Conservation (phyloP, 2,797 vertebrate species). For the Astyanax mexicanus region DNA sequence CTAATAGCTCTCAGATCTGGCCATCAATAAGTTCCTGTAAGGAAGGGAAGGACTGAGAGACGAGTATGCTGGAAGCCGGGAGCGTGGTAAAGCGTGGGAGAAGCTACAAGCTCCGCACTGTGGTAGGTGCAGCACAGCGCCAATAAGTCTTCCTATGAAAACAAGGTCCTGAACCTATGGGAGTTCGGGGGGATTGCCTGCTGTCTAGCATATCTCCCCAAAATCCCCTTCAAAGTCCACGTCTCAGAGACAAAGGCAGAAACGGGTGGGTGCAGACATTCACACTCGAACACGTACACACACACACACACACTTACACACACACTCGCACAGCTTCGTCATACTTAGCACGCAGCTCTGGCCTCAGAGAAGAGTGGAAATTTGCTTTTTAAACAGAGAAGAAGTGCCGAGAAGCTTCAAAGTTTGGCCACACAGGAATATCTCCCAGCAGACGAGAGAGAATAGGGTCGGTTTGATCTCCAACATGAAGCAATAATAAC, state of each 20-base stretch:
- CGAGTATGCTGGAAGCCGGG: slow-evolving; percentile 16
- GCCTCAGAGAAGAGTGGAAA: slow-evolving; percentile 27
- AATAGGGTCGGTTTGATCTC: slow-evolving; percentile 32
- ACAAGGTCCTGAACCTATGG: slow-evolving; percentile 41
- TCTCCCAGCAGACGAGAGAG: slow-evolving; percentile 11
- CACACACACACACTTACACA: no score
- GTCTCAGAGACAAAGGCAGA: slow-evolving; percentile 40
- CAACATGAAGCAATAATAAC: slow-evolving; percentile 7
- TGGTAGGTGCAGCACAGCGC: slow-evolving; percentile 53
- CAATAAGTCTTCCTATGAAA: slow-evolving; percentile 50
- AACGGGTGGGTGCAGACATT: slow-evolving; percentile 29
- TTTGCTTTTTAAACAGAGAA: slow-evolving; percentile 13
- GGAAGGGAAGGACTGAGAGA: slow-evolving; percentile 24
- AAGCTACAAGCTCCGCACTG: slow-evolving; percentile 32
- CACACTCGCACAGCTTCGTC: slow-evolving; percentile 6
- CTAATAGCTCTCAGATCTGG: not conserved
- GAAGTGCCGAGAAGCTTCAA: slow-evolving; percentile 31
- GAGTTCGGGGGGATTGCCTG: slow-evolving; percentile 29
- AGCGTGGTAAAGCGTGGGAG: slow-evolving; percentile 42
- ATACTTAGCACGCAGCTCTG: slow-evolving; percentile 17
- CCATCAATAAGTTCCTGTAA: slow-evolving; percentile 7
- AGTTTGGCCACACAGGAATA: slow-evolving; percentile 39
- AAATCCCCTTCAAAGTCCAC: slow-evolving; percentile 51
- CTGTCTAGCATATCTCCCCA: slow-evolving; percentile 55
- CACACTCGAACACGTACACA: no score